Conservation (phyloP, 2,888 invertebrate species). For the Polyommatus icarus region DNA sequence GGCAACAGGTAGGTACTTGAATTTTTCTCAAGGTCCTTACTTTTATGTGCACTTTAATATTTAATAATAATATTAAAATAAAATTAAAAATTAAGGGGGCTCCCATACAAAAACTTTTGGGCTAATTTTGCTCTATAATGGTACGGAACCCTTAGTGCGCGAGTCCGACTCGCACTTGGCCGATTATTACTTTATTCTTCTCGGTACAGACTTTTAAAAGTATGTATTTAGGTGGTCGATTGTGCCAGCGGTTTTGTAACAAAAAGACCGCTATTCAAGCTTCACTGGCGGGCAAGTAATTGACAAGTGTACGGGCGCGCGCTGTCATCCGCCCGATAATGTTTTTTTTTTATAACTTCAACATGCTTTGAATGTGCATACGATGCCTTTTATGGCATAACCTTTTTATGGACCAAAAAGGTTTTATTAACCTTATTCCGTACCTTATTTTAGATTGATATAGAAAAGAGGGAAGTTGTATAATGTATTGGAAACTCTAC, state of each 20-base stretch:
- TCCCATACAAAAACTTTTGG: no score
- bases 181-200: background rate
- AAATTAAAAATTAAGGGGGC: no score
- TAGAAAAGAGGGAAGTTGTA: background rate
- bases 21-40: no score
- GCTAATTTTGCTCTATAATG: no score
- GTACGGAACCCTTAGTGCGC: no score
- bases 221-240: conserved; percentile 15
- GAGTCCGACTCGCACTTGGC: background rate
- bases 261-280: conserved; percentile 40
- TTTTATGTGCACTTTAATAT: no score
- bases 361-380: conserved; percentile 22
- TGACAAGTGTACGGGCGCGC: conserved; percentile 66
- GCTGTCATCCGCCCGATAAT: conserved; percentile 10
- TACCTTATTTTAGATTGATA: background rate
- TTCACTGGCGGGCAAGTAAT: conserved; percentile 53
- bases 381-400: conserved; percentile 10
- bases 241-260: conserved; percentile 17
- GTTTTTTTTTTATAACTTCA: conserved; percentile 19
- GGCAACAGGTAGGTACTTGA: no score
- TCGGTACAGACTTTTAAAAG: background rate
- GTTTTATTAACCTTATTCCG: background rate
- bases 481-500: background rate
- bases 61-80: no score
- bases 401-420: background rate